Evolutionary conservation across 2,888 invertebrate genomes (phyloP), one percentile per base, ranked within the genome.

Genomic region (Osmoderma eremita): DNA sequence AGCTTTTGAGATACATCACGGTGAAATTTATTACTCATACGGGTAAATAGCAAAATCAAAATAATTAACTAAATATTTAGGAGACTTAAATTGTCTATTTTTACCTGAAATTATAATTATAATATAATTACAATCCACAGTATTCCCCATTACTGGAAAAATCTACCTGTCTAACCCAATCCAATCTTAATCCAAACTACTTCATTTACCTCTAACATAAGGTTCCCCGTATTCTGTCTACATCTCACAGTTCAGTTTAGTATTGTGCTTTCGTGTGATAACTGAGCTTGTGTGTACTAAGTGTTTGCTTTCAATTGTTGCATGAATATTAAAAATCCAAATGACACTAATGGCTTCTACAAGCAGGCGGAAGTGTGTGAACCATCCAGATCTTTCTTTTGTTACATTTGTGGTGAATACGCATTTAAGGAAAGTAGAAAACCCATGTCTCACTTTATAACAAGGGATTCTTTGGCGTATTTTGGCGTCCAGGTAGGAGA

Each of bases 401-500:
- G 69, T 65, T 69, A 63, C 45, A 67, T 69, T 65, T 70, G 69
- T 54, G 63, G 67, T 50, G 58, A 56, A 36, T 70, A 51, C 38
- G 15, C 20, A n/a, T 41, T 22, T 5, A 20, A 58, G 36, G 39
- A 51, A 36, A 22, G 63, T 22, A 53, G 42, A 64, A 41, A 51
- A 54, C 65, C 61, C 64, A 69, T 67, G 12, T 62, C 67, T 15
- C 51, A 67, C 10, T 68, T 67, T 62, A 61, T 72, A 72, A 66
- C 13, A 42, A 42, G 42, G 13, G 17, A 5, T n/a, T 42, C 1
- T 15, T 48, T 50, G 56, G 41, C 12, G 72, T 70, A 24, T 69
- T 74, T 73, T 61, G 56, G 56, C 49, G 45, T 71, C 10, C 65
- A 70, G 63, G 45, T 74, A 17, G 61, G 68, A 56, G 53, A 71